Conservation (phyloP, 2,888 invertebrate genomes). For the Drosophila helvetica region DNA sequence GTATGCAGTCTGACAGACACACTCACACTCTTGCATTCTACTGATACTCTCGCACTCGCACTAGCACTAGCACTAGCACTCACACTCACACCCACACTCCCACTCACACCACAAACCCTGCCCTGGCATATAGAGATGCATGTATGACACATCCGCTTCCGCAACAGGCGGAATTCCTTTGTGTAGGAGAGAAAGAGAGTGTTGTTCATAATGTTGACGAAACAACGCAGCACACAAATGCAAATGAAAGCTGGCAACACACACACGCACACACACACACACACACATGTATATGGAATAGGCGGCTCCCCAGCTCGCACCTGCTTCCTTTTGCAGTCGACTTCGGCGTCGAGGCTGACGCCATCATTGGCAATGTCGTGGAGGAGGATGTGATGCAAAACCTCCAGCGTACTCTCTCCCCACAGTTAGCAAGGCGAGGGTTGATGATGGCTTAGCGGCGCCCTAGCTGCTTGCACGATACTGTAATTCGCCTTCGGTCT, state of each 20-base stretch:
- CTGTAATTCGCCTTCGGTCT: slow-evolving; percentile 44
- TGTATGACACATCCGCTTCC: slow-evolving; percentile 64
- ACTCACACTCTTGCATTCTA: not conserved
- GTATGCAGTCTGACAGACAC: not conserved
- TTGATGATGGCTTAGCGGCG: slow-evolving; percentile 22
- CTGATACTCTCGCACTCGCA: not conserved
- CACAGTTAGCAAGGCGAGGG: slow-evolving; percentile 4
- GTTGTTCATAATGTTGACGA: slow-evolving; percentile 14
- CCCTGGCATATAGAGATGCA: slow-evolving; percentile 7
- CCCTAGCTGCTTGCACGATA: slow-evolving; percentile 16
- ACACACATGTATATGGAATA: not conserved
- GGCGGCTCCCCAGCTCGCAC: slow-evolving; percentile 3
- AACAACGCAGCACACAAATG: slow-evolving; percentile 27
- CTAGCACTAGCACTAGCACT: no score
- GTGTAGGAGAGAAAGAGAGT: not conserved
- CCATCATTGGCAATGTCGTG: not conserved
- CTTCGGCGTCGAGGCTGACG: slow-evolving; percentile 6
- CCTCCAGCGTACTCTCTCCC: not conserved
- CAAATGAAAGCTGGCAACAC: slow-evolving; percentile 23
- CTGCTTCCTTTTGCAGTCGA: slow-evolving; percentile 1
- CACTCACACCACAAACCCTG: slow-evolving; percentile 4
- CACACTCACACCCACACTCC: not conserved
- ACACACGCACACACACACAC: not conserved
- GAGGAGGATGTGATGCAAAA: not conserved
- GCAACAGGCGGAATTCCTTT: slow-evolving; percentile 58